Conservation (phyloP, 2,888 invertebrate genomes). For the Nezara viridula region DNA sequence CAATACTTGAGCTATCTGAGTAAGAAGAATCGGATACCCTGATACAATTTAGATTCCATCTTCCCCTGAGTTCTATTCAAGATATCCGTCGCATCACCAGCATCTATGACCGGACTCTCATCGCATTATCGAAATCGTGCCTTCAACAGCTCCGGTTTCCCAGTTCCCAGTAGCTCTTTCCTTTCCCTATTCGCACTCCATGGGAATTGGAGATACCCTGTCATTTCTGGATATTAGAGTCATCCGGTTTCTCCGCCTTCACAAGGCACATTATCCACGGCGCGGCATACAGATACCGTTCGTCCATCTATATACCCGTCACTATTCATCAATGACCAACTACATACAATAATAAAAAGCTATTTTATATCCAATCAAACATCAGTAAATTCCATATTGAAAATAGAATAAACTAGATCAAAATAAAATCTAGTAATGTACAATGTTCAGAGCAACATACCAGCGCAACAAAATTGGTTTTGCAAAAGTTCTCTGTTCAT, state of each 20-base stretch:
- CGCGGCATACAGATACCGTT: background rate
- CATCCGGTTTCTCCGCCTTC: constrained; percentile 15
- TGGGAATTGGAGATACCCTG: constrained; percentile 3
- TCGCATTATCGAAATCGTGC: constrained; percentile 26
- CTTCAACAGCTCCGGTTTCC: background rate
- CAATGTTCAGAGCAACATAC: too few species aligned
- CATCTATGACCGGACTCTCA: background rate
- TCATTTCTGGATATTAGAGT: constrained; percentile 41
- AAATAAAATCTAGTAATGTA: too few species aligned
- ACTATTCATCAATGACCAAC: background rate
- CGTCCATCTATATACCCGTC: background rate
- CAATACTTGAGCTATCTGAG: background rate
- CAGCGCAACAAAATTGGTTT: too few species aligned
- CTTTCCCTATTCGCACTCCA: constrained; percentile 3
- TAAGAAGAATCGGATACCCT: background rate
- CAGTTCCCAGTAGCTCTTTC: constrained; percentile 34
- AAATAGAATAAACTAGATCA: too few species aligned
- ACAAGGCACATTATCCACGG: background rate
- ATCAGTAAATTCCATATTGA: too few species aligned
- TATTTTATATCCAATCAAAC: too few species aligned
- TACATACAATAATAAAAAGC: too few species aligned
- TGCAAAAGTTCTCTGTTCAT: too few species aligned
- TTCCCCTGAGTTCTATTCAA: background rate
- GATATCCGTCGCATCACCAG: background rate
- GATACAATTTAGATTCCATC: background rate